Evolutionary conservation across 2,797 vertebrate genomes (phyloP).

Genomic region (Coranthus polyacanthus): DNA sequence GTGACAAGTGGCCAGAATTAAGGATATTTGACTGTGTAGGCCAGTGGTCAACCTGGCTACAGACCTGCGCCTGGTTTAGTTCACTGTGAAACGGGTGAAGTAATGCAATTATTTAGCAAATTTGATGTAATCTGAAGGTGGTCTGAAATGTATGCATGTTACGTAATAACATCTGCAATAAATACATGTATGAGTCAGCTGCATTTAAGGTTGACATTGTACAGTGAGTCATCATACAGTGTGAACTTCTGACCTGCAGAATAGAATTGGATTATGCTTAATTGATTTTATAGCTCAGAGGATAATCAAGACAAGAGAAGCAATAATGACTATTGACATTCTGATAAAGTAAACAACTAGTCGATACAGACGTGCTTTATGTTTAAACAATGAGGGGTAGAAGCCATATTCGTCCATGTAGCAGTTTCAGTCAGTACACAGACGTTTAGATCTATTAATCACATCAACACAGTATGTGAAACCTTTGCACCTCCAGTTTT

Average conservation of each 20-base stretch:
- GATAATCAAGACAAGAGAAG: conserved; percentile 83
- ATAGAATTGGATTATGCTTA: conserved; percentile 71
- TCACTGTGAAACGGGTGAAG: conserved; percentile 51
- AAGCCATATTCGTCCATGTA: conserved; percentile 18
- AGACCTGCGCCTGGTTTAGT: too few relatives aligned
- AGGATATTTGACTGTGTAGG: too few relatives aligned
- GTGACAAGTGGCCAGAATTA: too few relatives aligned
- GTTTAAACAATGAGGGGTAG: conserved; percentile 65
- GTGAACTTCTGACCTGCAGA: conserved; percentile 67
- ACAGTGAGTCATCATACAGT: conserved; percentile 44
- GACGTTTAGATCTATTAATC: not conserved
- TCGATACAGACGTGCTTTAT: conserved; percentile 65
- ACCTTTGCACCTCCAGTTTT: not conserved
- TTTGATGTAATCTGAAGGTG: conserved; percentile 40
- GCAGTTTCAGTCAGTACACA: conserved; percentile 11
- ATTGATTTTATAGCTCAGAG: conserved; percentile 78
- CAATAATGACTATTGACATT: conserved; percentile 80
- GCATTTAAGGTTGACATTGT: conserved; percentile 13
- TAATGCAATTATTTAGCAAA: too few relatives aligned
- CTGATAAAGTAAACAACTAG: conserved; percentile 75
- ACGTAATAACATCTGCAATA: conserved; percentile 22
- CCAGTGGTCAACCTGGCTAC: too few relatives aligned
- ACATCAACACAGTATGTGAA: not conserved
- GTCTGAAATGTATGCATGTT: conserved; percentile 9
- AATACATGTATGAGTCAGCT: conserved; percentile 14